A percentile compares a stretch with the other conserved stretches of the same genome.
Evolutionary conservation across 2,113 vertebrate genomes (phyloP).

Genomic region (Tamias sibiricus): DNA sequence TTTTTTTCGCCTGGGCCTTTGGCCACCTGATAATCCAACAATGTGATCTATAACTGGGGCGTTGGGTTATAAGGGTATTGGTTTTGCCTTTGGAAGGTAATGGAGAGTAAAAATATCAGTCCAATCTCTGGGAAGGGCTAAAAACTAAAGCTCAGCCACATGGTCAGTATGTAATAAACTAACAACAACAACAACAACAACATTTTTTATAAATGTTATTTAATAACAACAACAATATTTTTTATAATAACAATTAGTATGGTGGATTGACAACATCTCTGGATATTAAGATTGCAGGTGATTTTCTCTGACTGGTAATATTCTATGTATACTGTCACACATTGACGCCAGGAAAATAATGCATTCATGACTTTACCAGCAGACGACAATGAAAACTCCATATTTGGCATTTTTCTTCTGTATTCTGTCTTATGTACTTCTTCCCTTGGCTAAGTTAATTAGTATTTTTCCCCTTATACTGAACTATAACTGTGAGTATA

Average conservation of each 20-base stretch:
- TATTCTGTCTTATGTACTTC: background rate
- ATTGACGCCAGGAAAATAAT: background rate
- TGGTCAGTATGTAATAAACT: background rate
- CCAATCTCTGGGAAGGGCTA: background rate
- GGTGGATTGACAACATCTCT: too few relatives aligned
- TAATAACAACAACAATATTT: too few relatives aligned
- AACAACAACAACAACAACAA: background rate
- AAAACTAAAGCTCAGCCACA: background rate
- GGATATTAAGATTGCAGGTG: background rate
- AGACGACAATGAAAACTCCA: background rate
- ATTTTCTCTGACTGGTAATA: slow-evolving; percentile 14
- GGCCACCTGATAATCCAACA: background rate
- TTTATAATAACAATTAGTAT: too few relatives aligned
- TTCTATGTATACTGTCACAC: background rate
- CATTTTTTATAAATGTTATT: too few relatives aligned
- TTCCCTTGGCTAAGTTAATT: background rate
- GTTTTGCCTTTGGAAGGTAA: background rate
- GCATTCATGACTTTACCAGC: background rate
- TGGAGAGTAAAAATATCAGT: slow-evolving; percentile 18
- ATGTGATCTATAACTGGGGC: slow-evolving; percentile 12
- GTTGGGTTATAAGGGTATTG: background rate
- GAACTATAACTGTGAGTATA: background rate
- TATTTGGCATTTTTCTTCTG: background rate
- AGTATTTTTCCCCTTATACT: slow-evolving; percentile 29
- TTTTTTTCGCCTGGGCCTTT: background rate